Conservation (phyloP, 53 echinoderm and acorn worm genomes). For the Pentamera pediparva region DNA sequence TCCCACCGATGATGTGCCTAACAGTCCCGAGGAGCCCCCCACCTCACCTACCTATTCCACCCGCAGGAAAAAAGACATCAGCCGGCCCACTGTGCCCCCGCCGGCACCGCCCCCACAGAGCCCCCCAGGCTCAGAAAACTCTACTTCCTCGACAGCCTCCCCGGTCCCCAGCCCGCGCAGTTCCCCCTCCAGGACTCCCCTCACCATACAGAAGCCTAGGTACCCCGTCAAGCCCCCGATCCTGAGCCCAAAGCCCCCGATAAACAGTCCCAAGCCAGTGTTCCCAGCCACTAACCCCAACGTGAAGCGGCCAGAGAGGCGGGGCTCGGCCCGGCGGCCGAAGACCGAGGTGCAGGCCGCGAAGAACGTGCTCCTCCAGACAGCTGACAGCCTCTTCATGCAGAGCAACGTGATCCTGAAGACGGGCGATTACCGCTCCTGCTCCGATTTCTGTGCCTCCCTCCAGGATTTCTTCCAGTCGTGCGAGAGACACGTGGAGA, state of each 20-base stretch:
- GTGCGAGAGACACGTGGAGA: conserved; percentile 79
- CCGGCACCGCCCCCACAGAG: conserved; percentile 81
- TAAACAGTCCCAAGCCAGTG: conserved; percentile 58
- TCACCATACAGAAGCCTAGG: conserved; percentile 45
- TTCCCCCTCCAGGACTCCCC: conserved; percentile 52
- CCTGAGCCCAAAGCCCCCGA: conserved; percentile 74
- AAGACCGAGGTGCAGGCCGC: conserved; percentile 19
- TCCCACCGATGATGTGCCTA: conserved; percentile 10
- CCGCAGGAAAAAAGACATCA: conserved; percentile 51
- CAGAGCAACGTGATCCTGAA: conserved; percentile 60
- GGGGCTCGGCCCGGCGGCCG: conserved; percentile 28
- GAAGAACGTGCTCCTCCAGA: conserved; percentile 60
- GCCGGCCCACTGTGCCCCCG: conserved; percentile 70
- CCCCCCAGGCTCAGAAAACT: conserved; percentile 1
- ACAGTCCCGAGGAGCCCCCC: conserved; percentile 43
- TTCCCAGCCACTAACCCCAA: conserved; percentile 39
- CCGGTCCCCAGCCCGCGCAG: conserved; percentile 52
- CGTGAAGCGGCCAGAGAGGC: conserved; percentile 42
- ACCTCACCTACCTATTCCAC: conserved; percentile 44
- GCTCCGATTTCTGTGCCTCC: conserved; percentile 68
- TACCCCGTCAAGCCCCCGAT: conserved; percentile 65
- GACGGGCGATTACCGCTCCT: conserved; percentile 54
- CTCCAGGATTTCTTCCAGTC: conserved; percentile 65
- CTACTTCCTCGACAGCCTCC: conserved; percentile 46
- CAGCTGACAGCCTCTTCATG: conserved; percentile 53